phyloP scores from a whole-genome alignment of 2,113 vertebrate species.

The Grallaria varia region DNA sequence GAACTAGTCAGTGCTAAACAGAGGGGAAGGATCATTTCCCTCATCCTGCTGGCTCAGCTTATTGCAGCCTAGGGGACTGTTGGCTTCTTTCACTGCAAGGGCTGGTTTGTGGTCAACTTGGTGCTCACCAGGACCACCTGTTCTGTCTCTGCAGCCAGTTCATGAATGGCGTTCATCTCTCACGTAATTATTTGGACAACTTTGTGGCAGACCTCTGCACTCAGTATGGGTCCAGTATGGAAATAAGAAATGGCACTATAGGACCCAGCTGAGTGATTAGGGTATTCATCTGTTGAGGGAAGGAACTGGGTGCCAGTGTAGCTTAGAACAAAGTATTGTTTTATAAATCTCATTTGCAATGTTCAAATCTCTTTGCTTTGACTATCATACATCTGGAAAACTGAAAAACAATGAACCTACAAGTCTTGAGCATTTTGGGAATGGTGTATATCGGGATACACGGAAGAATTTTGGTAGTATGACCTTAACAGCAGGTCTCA shows the following conservation, averaged over 20 bases:
- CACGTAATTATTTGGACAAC: not conserved
- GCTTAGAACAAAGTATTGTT: not conserved
- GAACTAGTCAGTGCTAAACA: not conserved
- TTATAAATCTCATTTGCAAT: not conserved
- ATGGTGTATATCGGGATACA: not conserved
- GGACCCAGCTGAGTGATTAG: not conserved
- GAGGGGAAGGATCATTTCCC: not conserved
- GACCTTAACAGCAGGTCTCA: not conserved
- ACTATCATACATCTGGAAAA: not conserved
- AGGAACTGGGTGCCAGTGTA: not conserved
- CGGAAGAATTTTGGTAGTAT: not conserved
- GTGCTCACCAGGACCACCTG: not conserved
- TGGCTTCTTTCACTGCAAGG: not conserved
- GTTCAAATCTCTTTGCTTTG: not conserved
- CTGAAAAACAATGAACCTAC: not conserved
- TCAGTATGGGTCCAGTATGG: not conserved
- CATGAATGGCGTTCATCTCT: not conserved
- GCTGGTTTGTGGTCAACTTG: not conserved
- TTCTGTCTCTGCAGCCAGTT: not conserved
- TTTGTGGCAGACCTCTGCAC: not conserved
- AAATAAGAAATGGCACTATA: not conserved
- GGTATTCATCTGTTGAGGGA: not conserved
- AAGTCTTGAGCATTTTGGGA: not conserved
- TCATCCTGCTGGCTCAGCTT: not conserved
- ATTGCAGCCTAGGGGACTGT: not conserved